These are phyloP conservation scores for Drosophila glabriapex DNA, from an alignment of 2,888 invertebrate species.

Conservation along the genomic window DNA sequence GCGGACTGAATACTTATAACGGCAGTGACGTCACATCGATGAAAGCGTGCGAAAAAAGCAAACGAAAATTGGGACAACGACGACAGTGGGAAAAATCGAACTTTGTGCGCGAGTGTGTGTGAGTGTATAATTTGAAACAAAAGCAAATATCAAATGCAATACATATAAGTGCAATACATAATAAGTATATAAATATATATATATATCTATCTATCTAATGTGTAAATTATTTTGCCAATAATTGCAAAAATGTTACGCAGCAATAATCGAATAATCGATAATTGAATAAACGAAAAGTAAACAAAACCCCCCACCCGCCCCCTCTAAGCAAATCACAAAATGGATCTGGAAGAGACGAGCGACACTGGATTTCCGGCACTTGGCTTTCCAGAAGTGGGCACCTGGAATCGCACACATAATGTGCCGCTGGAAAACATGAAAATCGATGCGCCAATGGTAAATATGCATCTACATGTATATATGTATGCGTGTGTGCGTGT, in stretches of 20 bases:
- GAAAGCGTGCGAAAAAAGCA: constrained; percentile 41
- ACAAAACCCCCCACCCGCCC: constrained; percentile 7
- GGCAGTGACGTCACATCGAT: constrained; percentile 15
- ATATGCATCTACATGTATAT: constrained; percentile 14
- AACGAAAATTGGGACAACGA: constrained; percentile 62
- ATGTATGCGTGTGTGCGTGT: neutral
- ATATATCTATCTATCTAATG: neutral
- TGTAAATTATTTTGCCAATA: constrained; percentile 36
- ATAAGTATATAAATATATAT: neutral
- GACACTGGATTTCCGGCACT: constrained; percentile 68
- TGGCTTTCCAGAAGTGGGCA: constrained; percentile 84
- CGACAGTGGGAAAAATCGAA: constrained; percentile 80
- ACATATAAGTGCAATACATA: constrained; percentile 16
- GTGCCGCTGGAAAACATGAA: constrained; percentile 89
- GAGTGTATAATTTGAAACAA: constrained; percentile 30
- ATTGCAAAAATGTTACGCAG: constrained; percentile 37
- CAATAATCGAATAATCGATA: constrained; percentile 39
- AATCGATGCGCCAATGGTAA: constrained; percentile 91
- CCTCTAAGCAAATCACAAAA: constrained; percentile 28
- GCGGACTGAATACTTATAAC: constrained; percentile 29
- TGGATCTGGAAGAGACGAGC: constrained; percentile 76
- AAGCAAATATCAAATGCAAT: constrained; percentile 49
- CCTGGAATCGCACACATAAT: constrained; percentile 88
- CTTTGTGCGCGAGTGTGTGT: constrained; percentile 56
- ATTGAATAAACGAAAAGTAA: constrained; percentile 43